Evolutionary conservation across 2,113 vertebrate genomes (phyloP), one percentile per base, ranked within the genome.

Genomic region (Ceyx margarethae): DNA sequence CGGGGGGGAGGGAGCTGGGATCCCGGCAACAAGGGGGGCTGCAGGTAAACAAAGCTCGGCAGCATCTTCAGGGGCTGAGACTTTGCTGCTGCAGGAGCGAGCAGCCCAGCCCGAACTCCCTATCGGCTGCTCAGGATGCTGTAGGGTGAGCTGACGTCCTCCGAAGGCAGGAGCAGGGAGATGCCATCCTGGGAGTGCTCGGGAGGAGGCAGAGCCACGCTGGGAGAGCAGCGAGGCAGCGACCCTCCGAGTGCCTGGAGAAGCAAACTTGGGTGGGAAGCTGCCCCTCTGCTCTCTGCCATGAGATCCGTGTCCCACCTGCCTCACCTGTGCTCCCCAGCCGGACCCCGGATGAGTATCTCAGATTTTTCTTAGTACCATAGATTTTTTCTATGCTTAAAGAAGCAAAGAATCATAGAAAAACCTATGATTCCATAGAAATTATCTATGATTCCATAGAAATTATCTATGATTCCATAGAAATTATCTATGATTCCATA

Each of bases 211-310:
- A 19, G 51, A 18, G 65, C 6, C 2, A 1, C 1, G 3, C 7
- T 14, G 46, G 35, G 42, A 15, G 31, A 17, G 28, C n/a, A 40
- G 42, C 1, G 14, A 45, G 17, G 53, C 40, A 11, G 31, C 9
- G 6, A 15, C 35, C 60, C 2, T 0, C 3, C 33, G 0, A 22
- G 61, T 3, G 13, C 12, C 19, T 58, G 37, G n/a, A 43, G 42
- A 75, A 45, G 46, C 8, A 23, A 35, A 43, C 57, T 45, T 19
- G 42, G 69, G 1, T 8, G 33, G 61, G 19, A 21, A 42, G 46
- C 33, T 22, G 56, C 35, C 2, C 14, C 43, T 43, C 50, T 9
- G 0, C 45, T 66, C 53, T 7, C 46, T 42, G 25, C 40, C 14
- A 2, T 5, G 0, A 5, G 10, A 20, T 3, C 46, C 46, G 19